phyloP scores from a whole-genome alignment of 1,140 invertebrate species.

The Procambarus virginalis region DNA sequence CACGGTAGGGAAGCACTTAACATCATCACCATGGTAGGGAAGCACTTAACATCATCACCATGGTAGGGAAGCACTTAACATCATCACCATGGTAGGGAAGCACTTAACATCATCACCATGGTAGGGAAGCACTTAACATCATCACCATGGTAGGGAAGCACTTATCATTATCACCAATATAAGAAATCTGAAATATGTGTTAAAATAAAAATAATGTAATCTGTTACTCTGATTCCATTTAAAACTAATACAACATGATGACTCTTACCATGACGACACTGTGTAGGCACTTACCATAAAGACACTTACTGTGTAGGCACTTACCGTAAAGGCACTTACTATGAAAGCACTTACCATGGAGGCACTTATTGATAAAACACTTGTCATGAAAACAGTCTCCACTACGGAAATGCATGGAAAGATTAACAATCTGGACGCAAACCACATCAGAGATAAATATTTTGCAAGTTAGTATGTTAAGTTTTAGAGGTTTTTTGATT shows the following conservation, averaged over 20 bases:
- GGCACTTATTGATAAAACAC: background rate
- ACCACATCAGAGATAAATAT: no score
- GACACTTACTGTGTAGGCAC: background rate
- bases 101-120: conserved; percentile 1
- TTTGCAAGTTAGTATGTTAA: no score
- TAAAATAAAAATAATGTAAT: no score
- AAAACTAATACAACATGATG: background rate
- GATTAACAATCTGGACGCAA: no score
- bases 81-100: conserved; percentile 3
- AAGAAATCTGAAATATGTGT: background rate
- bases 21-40: conserved; percentile 7
- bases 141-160: background rate
- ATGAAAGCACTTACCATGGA: background rate
- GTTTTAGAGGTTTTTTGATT: no score
- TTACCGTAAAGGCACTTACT: background rate
- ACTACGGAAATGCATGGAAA: background rate
- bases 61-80: conserved; percentile 9
- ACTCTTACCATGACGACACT: background rate
- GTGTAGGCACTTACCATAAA: background rate
- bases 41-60: conserved; percentile 12
- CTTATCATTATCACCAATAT: background rate
- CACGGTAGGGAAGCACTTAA: background rate
- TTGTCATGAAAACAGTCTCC: background rate
- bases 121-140: conserved; percentile 11
- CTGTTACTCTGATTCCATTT: background rate